Conservation (phyloP, 1,140 invertebrate species). For the Aphaenogaster ashmeadi region DNA sequence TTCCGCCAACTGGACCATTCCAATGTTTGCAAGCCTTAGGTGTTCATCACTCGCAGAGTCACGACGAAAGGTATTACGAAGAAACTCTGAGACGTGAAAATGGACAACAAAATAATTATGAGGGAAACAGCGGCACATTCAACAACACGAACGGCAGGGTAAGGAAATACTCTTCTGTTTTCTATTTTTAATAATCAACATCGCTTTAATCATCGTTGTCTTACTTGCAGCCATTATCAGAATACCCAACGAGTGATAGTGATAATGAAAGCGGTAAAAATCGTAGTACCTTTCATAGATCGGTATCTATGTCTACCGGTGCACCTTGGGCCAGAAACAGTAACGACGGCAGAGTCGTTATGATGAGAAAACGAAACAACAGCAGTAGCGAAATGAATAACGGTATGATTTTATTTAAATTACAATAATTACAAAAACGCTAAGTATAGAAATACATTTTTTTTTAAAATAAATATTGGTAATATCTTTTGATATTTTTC, state of each 20-base stretch:
- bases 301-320: slow-evolving; percentile 90
- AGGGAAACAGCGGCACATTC: slow-evolving; percentile 76
- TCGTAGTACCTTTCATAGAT: slow-evolving; percentile 89
- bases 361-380: slow-evolving; percentile 91
- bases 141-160: slow-evolving; percentile 83
- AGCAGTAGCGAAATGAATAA: slow-evolving; percentile 90
- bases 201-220: background rate
- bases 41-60: slow-evolving; percentile 86
- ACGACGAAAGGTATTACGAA: slow-evolving; percentile 88
- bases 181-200: slow-evolving; percentile 11
- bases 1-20: slow-evolving; percentile 91
- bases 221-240: slow-evolving; percentile 88
- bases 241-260: slow-evolving; percentile 88
- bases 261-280: slow-evolving; percentile 88
- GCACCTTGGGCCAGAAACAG: slow-evolving; percentile 89
- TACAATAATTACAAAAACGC: background rate
- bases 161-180: slow-evolving; percentile 61
- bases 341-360: slow-evolving; percentile 89
- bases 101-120: slow-evolving; percentile 79
- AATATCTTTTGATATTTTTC: slow-evolving; percentile 24
- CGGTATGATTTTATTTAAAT: slow-evolving; percentile 50
- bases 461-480: background rate
- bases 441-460: background rate
- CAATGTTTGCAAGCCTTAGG: slow-evolving; percentile 93
- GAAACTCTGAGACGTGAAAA: slow-evolving; percentile 87